These are phyloP conservation scores for Chloropsis cyanopogon DNA, from an alignment of 2,113 vertebrate genomes.

Conservation along the genomic window DNA sequence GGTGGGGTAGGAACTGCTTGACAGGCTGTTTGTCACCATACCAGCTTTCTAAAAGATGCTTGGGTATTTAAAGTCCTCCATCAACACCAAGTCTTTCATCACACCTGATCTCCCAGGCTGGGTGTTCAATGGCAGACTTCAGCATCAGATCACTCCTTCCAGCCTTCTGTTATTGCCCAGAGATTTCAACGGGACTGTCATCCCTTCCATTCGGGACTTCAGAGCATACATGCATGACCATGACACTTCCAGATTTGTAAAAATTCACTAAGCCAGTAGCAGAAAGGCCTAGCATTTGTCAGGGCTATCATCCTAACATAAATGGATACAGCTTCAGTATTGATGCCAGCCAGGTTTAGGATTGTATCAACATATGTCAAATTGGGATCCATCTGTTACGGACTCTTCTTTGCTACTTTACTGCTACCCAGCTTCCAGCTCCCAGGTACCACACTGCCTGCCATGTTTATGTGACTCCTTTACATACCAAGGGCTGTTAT, in stretches of 20 bases:
- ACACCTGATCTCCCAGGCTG: neutral
- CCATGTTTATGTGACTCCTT: neutral
- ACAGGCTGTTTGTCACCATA: neutral
- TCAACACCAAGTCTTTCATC: slow-evolving; percentile 6
- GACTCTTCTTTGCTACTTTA: neutral
- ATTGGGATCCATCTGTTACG: neutral
- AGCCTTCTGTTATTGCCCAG: slow-evolving; percentile 7
- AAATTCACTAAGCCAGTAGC: neutral
- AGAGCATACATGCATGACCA: neutral
- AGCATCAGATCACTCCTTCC: neutral
- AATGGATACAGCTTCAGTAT: neutral
- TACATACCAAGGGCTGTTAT: neutral
- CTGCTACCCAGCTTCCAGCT: neutral
- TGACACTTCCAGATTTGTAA: neutral
- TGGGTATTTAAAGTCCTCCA: neutral
- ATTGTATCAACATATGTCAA: neutral
- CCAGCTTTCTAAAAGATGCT: neutral
- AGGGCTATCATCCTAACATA: neutral
- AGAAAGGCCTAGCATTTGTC: neutral
- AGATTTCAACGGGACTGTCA: neutral
- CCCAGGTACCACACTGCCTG: neutral
- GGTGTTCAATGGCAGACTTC: slow-evolving; percentile 1
- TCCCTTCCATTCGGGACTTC: neutral
- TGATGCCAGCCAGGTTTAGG: neutral
- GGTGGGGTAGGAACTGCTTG: neutral